Evolutionary conservation across 1,140 invertebrate species (phyloP).

Genomic region (Cyphomyrmex costatus): DNA sequence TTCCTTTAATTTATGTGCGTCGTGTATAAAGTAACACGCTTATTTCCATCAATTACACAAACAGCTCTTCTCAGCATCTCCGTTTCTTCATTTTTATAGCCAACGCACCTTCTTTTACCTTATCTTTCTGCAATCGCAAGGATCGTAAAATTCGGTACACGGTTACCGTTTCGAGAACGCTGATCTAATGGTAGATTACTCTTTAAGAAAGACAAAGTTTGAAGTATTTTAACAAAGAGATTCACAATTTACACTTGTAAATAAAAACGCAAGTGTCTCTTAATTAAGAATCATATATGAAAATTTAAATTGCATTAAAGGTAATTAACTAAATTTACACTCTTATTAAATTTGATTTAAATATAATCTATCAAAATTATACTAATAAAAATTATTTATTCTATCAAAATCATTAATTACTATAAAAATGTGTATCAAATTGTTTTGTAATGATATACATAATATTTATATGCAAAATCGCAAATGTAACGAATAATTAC

Average conservation of each 20-base stretch:
- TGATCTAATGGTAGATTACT: conserved; percentile 35
- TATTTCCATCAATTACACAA: conserved; percentile 54
- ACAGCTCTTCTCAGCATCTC: conserved; percentile 20
- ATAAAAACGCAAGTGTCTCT: background rate
- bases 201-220: background rate
- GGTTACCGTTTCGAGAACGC: conserved; percentile 21
- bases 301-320: background rate
- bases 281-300: background rate
- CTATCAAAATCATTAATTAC: background rate
- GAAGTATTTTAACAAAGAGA: background rate
- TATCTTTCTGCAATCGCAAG: conserved; percentile 31
- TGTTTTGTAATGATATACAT: too few relatives aligned
- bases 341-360: background rate
- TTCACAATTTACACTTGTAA: background rate
- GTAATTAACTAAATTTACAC: background rate
- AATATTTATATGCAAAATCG: too few relatives aligned
- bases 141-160: conserved; percentile 43
- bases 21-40: conserved; percentile 23
- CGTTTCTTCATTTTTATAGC: conserved; percentile 47
- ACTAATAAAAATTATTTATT: background rate
- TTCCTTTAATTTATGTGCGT: conserved; percentile 25
- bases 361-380: background rate
- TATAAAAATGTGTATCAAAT: background rate
- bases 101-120: conserved; percentile 5
- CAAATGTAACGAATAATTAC: background rate